These are phyloP conservation scores for Agyllia agylla DNA, from an alignment of 2,888 invertebrate genomes.

Conservation along the genomic window DNA sequence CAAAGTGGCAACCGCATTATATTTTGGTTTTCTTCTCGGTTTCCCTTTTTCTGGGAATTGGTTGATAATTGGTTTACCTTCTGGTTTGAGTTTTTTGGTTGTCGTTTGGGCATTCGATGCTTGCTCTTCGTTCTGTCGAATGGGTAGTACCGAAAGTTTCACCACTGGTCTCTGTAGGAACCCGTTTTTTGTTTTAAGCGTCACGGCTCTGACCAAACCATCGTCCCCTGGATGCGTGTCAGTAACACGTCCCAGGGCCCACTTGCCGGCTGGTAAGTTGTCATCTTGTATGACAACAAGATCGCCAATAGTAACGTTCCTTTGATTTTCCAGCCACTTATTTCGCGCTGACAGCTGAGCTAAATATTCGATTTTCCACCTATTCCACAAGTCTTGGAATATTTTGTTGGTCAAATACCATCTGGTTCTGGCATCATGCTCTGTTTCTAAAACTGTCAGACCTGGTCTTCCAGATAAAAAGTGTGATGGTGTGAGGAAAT, in stretches of 20 bases:
- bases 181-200: slow-evolving; percentile 47
- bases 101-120: not conserved
- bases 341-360: slow-evolving; percentile 22
- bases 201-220: slow-evolving; percentile 44
- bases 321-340: slow-evolving; percentile 25
- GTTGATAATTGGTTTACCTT: not conserved
- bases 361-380: slow-evolving; percentile 49
- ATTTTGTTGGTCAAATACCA: slow-evolving; percentile 36
- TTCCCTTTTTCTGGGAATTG: slow-evolving; percentile 16
- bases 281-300: slow-evolving; percentile 61
- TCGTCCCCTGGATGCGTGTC: slow-evolving; percentile 51
- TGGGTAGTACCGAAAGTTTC: slow-evolving; percentile 38
- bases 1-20: not conserved
- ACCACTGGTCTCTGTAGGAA: slow-evolving; percentile 38
- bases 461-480: not conserved
- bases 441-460: slow-evolving; percentile 47
- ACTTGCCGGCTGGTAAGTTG: slow-evolving; percentile 58
- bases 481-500: slow-evolving; percentile 28
- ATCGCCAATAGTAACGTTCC: slow-evolving; percentile 38
- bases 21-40: slow-evolving; percentile 1
- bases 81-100: not conserved
- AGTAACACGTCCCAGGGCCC: slow-evolving; percentile 49
- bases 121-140: not conserved
- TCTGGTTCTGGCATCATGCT: slow-evolving; percentile 54
- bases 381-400: slow-evolving; percentile 44